Percentiles rank a stretch among this genome's conserved stretches.
phyloP scores from a whole-genome alignment of 2,888 invertebrate species.

The Mythimna vitellina region DNA sequence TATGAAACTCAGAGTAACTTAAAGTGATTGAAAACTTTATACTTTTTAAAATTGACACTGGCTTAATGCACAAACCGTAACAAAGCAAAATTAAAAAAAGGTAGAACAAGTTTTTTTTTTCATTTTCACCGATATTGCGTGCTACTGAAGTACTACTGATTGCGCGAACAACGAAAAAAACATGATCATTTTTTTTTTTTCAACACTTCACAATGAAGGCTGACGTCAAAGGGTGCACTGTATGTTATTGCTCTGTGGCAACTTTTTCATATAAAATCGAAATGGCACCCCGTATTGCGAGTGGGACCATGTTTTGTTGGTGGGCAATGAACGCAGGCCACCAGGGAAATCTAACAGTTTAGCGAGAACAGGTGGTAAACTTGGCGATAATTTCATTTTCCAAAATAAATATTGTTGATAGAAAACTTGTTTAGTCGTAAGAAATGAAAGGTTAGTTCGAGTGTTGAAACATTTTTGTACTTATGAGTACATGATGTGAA shows the following conservation, averaged over 20 bases:
- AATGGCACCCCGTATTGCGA: conserved; percentile 25
- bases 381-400: conserved; percentile 57
- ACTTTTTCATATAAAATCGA: conserved; percentile 40
- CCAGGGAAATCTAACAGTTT: conserved; percentile 64
- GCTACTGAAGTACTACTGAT: neutral
- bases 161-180: neutral
- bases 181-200: conserved; percentile 32
- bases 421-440: conserved; percentile 12
- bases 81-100: no score
- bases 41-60: no score
- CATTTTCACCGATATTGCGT: neutral
- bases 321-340: conserved; percentile 41
- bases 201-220: conserved; percentile 25
- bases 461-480: neutral
- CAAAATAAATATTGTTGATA: conserved; percentile 45
- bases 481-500: neutral
- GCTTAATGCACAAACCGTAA: no score
- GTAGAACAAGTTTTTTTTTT: conserved; percentile 29
- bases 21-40: no score
- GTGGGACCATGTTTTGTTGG: conserved; percentile 37
- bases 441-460: conserved; percentile 19
- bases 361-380: conserved; percentile 54
- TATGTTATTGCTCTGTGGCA: conserved; percentile 30
- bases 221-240: conserved; percentile 27
- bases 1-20: no score